Base-by-base conservation (phyloP, 1,140 invertebrate genomes). In the Schlechtendalia chinensis region DNA sequence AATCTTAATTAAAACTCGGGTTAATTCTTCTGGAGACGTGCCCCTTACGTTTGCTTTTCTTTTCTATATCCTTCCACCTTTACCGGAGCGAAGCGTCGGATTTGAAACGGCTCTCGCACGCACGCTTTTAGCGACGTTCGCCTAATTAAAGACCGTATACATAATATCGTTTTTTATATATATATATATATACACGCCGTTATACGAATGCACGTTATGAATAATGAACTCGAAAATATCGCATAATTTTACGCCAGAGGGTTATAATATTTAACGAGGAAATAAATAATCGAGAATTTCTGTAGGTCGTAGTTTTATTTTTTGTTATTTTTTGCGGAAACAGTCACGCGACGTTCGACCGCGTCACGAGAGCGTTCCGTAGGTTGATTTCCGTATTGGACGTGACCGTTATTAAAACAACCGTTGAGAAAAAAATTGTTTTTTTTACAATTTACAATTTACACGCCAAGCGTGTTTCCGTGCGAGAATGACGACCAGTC, bases 251-350 rank as follows among this genome's bases (percentile, higher is more conserved):
- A 0, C 11, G 32, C n/a, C 29, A 5, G 29, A 8, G n/a, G 19
- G 19, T 58, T 10, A n/a, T 8, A 3, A 8, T 22, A 22, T 61
- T 77, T 77, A 77, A 77, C 22, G 54, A 77, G 29, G 8, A 24
- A 71, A 71, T 53, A 71, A 53, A 71, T 71, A 53, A 71, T 71
- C n/a, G 12, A 53, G 4, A 77, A 61, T 61, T 77, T 61, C 19
- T 59, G 32, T 59, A 19, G 14, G 17, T 4, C 3, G 22, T 14
- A 4, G 3, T 61, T 61, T 54, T 19, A 54, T 27, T 50, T 50
- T 50, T 50, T 3, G 8, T 8, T 61, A 29, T 32, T 29, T 29
- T 54, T 29, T 27, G 8, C 3, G 27, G 17, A 54, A 29, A 54
- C 1, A 54, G 50, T 72, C 69, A 54, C 69, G 69, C 69, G 27